Conservation (phyloP, 2,113 vertebrate species). For the Cygnus atratus region DNA sequence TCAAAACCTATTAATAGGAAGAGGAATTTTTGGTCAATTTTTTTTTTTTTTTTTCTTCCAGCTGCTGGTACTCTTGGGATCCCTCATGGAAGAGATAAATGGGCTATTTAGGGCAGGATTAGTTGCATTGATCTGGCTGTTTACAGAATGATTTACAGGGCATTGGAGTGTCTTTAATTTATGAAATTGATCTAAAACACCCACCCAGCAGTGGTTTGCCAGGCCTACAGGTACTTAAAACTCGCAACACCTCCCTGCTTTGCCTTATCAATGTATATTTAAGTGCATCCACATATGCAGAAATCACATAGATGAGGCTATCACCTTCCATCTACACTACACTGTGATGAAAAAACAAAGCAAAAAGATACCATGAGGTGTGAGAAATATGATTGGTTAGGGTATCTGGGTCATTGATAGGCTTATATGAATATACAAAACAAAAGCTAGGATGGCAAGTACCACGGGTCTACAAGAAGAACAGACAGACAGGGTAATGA, state of each 20-base stretch:
- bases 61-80: not conserved
- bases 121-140: not conserved
- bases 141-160: not conserved
- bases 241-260: not conserved
- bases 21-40: not conserved
- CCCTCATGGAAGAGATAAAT: not conserved
- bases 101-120: not conserved
- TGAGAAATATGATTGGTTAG: not conserved
- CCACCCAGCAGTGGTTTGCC: not conserved
- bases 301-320: not conserved
- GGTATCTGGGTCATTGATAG: no score
- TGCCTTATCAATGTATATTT: not conserved
- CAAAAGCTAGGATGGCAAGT: not conserved
- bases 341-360: not conserved
- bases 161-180: not conserved
- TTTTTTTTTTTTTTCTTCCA: not conserved
- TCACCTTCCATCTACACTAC: not conserved
- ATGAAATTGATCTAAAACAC: not conserved
- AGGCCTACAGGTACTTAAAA: not conserved
- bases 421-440: not conserved
- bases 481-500: not conserved
- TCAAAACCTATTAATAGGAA: not conserved
- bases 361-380: not conserved
- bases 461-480: not conserved
- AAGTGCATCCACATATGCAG: not conserved